Percentiles rank a stretch among this genome's conserved stretches.
Evolutionary conservation across 2,113 vertebrate species (phyloP).

Genomic region (Oryzias javanicus): DNA sequence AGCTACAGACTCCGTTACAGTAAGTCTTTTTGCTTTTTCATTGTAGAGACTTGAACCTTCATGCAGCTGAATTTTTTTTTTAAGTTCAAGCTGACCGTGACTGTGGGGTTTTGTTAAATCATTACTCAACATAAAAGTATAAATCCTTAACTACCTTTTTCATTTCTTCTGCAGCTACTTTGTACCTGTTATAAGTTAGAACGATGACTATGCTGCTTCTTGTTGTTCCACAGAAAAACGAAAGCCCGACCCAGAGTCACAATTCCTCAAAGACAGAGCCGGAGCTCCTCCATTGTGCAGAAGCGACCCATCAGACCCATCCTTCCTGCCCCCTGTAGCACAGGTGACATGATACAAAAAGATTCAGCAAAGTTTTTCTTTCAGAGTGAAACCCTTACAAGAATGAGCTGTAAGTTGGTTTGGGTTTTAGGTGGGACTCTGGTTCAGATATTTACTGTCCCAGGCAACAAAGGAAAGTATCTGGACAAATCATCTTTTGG

Average conservation of each 20-base stretch:
- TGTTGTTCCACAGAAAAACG: conserved; percentile 26
- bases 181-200: too few relatives aligned
- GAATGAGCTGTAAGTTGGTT: not conserved
- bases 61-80: not conserved
- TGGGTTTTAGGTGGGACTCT: conserved; percentile 54
- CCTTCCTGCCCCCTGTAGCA: conserved; percentile 81
- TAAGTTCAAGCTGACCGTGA: not conserved
- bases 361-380: not conserved
- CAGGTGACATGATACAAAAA: conserved; percentile 59
- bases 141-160: too few relatives aligned
- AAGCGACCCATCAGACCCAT: conserved; percentile 90
- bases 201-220: not conserved
- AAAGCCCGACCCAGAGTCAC: conserved; percentile 23
- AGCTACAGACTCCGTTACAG: conserved; percentile 25
- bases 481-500: conserved; percentile 46
- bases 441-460: conserved; percentile 72
- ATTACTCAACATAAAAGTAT: not conserved
- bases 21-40: conserved; percentile 5
- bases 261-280: conserved; percentile 71
- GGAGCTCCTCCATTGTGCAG: conserved; percentile 72
- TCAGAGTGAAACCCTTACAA: not conserved
- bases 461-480: conserved; percentile 56
- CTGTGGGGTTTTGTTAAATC: not conserved
- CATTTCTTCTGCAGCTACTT: too few relatives aligned
- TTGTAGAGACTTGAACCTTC: not conserved